Base-by-base conservation (phyloP, 2,888 invertebrate species). In the Dorcus hopei region DNA sequence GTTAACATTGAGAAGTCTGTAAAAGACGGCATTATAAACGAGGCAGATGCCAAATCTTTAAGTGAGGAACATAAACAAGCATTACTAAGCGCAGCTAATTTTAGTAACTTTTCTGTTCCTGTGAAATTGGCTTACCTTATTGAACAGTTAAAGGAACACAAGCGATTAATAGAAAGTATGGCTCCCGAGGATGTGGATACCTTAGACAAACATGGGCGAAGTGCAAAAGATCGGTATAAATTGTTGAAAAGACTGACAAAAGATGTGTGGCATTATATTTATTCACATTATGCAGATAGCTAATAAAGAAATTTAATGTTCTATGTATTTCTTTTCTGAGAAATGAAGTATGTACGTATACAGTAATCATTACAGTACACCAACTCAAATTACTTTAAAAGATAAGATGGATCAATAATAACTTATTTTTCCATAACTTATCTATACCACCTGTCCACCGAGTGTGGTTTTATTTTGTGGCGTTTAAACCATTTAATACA, bases 1-100 rank as follows among this genome's bases (percentile, higher is more conserved):
- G 70, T 76, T 5, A 71, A 78, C 62, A 57, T 77, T 16, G 69
- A 74, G 53, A 65, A 73, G 19, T 76, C 77, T 41, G 62, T 73
- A 16, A 54, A 68, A 4, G 68, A 71, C 42, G 73, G 73, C 6
- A 56, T 77, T 23, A 66, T 77, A n/a, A 23, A 63, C 39, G 61
- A 67, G 9, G 65, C 65, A 19, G 52, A 60, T 3, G 61, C 58
- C 42, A 53, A 66, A 33, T 59, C 56, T 9, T 61, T 76, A 19
- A 72, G 67, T 5, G 65, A 69, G 9, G 64, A 70, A 5, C 74
- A 77, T 62, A 71, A 70, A 56, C 61, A 63, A 40, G 63, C 58
- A 52, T 54, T 78, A 26, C 59, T 78, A 38, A 69, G 67, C 38
- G 63, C 74, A 9, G 68, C 72, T 48, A 78, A 78, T 65, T 74